phyloP scores from a whole-genome alignment of 2,113 vertebrate genomes.

The Scortum barcoo region DNA sequence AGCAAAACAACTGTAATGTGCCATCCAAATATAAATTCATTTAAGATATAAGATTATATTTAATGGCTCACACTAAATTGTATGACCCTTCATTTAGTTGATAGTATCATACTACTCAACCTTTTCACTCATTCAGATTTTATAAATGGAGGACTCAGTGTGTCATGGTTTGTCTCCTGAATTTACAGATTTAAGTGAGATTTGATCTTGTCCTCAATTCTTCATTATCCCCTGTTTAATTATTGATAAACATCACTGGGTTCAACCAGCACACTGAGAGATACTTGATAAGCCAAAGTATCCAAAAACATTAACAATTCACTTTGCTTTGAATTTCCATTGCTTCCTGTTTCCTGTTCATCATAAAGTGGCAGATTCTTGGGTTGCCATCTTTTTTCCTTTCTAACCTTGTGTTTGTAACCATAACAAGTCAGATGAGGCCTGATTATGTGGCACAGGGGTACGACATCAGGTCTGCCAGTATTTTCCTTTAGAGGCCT shows the following conservation, averaged over 20 bases:
- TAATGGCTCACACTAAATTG: background rate
- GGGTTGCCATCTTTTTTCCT: background rate
- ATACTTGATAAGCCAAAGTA: background rate
- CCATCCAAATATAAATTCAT: slow-evolving; percentile 8
- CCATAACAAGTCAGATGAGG: background rate
- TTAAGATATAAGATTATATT: background rate
- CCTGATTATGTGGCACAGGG: slow-evolving; percentile 10
- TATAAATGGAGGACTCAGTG: background rate
- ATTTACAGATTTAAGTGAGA: background rate
- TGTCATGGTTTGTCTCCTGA: background rate
- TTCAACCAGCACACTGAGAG: background rate
- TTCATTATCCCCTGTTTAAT: background rate
- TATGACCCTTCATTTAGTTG: background rate
- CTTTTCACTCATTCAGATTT: background rate
- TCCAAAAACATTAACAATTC: background rate
- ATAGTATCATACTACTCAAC: background rate
- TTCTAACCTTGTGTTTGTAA: background rate
- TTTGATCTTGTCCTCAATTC: background rate
- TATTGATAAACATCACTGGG: background rate
- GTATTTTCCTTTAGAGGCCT: slow-evolving; percentile 10
- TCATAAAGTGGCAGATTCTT: background rate
- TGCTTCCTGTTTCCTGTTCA: background rate
- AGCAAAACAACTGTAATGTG: slow-evolving; percentile 26
- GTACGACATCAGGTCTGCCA: background rate
- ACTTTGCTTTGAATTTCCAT: background rate